Base-by-base conservation (phyloP, 2,888 invertebrate genomes). In the Napeogenes inachia region DNA sequence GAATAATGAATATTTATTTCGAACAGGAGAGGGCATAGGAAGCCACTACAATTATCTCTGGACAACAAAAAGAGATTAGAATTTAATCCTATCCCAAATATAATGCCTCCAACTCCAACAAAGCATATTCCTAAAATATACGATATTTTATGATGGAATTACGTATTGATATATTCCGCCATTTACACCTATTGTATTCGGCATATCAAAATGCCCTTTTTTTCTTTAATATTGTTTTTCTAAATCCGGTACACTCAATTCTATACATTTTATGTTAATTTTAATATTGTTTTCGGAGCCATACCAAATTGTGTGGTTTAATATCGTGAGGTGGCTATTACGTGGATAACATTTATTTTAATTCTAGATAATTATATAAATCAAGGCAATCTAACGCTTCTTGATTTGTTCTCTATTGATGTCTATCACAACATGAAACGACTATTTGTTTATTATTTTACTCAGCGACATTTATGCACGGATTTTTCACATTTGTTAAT, bases 41-140 rank as follows among this genome's bases (percentile, higher is more conserved):
- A 68, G 68, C 68, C 66, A 73, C 75, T 71, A 77, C 76, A 77
- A 80, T 80, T 77, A 79, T 75, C 79, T 80, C 75, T 77, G 79
- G 77, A 75, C 75, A 79, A 80, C 82, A 80, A 81, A 81, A 83
- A 80, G 78, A 81, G 80, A 81, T 82, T 80, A 76, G 73, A 75
- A 75, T 79, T 79, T 82, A 82, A 83, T 83, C 80, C 81, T 75
- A 72, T 71, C 73, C 59, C 21, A 61, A 62, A 64, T 54, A 68
- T 64, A 66, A 66, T 66, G 55, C 66, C 62, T 13, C 57, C 62
- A 64, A 61, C 64, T 61, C 46, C 53, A 61, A 68, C 66, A 68
- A 66, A 66, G 64, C 64, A 62, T 62, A 65, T 61, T 57, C 55
- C 60, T 56, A 61, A 64, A 64, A 63, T 64, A 67, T 58, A 59